Percentiles rank a stretch among this genome's conserved stretches.
Conservation (phyloP, 2,888 invertebrate species). For the Gerris lacustris region DNA sequence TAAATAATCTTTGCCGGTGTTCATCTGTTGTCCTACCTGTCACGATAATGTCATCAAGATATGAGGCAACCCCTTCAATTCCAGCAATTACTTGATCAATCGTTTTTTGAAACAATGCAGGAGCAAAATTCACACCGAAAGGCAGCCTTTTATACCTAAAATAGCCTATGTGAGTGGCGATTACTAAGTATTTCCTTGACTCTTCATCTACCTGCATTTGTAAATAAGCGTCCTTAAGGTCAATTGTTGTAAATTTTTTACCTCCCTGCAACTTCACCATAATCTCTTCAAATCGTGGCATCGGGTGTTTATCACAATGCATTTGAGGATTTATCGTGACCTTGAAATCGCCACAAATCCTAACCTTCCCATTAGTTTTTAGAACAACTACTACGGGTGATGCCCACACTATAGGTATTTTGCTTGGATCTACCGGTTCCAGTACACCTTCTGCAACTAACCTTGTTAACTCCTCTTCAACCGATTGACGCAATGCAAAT, state of each 20-base stretch:
- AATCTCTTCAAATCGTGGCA: conserved; percentile 10
- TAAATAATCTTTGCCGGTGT: conserved; percentile 11
- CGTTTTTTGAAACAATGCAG: conserved; percentile 8
- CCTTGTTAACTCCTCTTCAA: conserved; percentile 26
- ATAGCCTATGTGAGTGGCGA: conserved; percentile 10
- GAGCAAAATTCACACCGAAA: neutral
- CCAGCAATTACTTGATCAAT: conserved; percentile 9
- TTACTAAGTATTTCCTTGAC: neutral
- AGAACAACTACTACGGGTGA: conserved; percentile 27
- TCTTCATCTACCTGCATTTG: neutral
- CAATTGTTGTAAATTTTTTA: neutral
- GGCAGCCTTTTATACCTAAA: conserved; percentile 9
- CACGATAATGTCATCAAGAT: conserved; percentile 12
- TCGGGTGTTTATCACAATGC: neutral
- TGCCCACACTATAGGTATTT: conserved; percentile 28
- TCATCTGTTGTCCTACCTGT: conserved; percentile 3
- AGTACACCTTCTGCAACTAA: conserved; percentile 25
- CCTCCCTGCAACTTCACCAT: conserved; percentile 11
- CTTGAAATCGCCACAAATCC: conserved; percentile 24
- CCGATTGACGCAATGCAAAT: conserved; percentile 24
- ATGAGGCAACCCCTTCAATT: neutral
- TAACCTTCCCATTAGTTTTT: conserved; percentile 27
- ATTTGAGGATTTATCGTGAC: conserved; percentile 7
- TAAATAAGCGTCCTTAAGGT: too few species aligned
- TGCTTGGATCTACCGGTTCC: conserved; percentile 26